A percentile compares a stretch with the other conserved stretches of the same genome.
phyloP scores from a whole-genome alignment of 2,888 invertebrate genomes.

The Habrosyne pyritoides region DNA sequence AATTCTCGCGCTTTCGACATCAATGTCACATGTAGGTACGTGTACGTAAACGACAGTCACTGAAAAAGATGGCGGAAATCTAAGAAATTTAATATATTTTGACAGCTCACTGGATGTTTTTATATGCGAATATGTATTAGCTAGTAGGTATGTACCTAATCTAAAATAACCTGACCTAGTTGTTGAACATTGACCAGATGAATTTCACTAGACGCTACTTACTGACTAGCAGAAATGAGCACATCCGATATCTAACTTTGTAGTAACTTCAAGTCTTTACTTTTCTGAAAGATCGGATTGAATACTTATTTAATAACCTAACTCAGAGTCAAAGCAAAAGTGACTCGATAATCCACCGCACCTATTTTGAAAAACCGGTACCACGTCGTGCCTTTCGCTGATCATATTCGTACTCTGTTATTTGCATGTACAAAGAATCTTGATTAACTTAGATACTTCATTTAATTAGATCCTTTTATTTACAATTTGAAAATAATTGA shows the following conservation, averaged over 20 bases:
- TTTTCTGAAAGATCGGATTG: too few species aligned
- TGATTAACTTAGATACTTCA: not conserved
- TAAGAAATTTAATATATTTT: too few species aligned
- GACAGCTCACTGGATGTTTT: too few species aligned
- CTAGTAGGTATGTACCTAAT: too few species aligned
- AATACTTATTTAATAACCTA: not conserved
- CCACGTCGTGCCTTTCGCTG: slow-evolving; percentile 28
- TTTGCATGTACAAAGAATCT: slow-evolving; percentile 14
- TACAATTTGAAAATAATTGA: not conserved
- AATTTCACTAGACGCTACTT: slow-evolving; percentile 32
- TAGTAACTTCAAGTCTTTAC: too few species aligned
- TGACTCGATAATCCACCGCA: slow-evolving; percentile 6
- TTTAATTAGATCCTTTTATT: too few species aligned
- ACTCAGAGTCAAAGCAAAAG: slow-evolving; percentile 7
- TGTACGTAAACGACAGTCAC: too few species aligned
- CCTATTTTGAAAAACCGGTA: slow-evolving; percentile 13
- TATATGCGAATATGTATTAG: too few species aligned
- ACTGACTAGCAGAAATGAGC: not conserved
- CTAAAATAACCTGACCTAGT: slow-evolving; percentile 47
- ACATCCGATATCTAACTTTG: too few species aligned
- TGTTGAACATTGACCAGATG: slow-evolving; percentile 58
- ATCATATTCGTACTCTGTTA: slow-evolving; percentile 15
- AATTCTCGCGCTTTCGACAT: too few species aligned
- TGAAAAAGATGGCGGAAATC: too few species aligned
- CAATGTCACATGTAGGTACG: too few species aligned